Evolutionary conservation across 2,113 vertebrate genomes (phyloP).

Genomic region (Mystacornis crossleyi): DNA sequence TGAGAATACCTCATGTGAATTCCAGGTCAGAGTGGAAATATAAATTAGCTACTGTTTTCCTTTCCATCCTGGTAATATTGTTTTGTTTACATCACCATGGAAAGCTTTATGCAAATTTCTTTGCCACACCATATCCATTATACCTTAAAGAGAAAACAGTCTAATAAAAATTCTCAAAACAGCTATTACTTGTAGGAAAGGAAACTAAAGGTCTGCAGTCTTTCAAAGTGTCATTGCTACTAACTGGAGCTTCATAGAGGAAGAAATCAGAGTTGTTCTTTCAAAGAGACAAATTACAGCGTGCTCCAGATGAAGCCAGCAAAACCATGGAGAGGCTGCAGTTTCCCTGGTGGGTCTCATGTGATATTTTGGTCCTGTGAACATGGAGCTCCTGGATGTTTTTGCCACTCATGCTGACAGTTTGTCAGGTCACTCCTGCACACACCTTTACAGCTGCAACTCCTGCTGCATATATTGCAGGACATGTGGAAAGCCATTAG

Average conservation of each 20-base stretch:
- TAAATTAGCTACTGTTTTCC: constrained; percentile 29
- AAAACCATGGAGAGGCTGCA: neutral
- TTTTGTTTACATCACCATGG: constrained; percentile 50
- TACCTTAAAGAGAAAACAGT: constrained; percentile 25
- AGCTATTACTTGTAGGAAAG: neutral
- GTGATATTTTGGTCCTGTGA: neutral
- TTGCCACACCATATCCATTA: constrained; percentile 19
- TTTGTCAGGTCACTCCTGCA: neutral
- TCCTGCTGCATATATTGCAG: constrained; percentile 37
- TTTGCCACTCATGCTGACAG: neutral
- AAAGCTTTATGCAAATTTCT: constrained; percentile 50
- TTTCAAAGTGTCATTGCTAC: constrained; percentile 32
- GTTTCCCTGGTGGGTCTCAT: neutral
- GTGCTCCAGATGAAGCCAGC: neutral
- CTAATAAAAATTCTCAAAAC: constrained; percentile 48
- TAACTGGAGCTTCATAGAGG: neutral
- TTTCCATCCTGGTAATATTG: constrained; percentile 27
- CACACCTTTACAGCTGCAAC: neutral
- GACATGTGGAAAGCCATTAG: constrained; percentile 56
- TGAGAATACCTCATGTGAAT: constrained; percentile 39
- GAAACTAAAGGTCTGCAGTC: constrained; percentile 1
- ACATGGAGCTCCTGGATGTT: neutral
- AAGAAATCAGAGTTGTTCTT: neutral
- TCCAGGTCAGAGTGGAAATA: constrained; percentile 52
- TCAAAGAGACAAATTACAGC: neutral